Evolutionary conservation across 1,140 invertebrate species (phyloP).

Genomic region (Xylocopa sonorina): DNA sequence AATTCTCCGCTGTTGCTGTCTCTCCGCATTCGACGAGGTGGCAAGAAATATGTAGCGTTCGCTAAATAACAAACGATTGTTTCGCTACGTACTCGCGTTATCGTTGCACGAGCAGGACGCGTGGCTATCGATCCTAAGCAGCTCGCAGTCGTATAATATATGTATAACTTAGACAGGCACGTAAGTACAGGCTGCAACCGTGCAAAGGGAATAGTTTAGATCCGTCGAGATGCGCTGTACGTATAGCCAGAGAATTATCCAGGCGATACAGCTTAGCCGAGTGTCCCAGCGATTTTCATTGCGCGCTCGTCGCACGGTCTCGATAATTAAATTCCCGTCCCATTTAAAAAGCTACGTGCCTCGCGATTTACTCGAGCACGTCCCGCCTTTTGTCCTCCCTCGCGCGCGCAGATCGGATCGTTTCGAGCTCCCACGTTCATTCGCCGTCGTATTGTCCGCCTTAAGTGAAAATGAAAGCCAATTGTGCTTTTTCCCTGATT

Average conservation of each 20-base stretch:
- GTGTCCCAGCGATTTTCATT: background rate
- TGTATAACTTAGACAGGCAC: background rate
- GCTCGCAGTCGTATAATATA: background rate
- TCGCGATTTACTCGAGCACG: background rate
- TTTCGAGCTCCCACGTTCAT: no score
- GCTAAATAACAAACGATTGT: background rate
- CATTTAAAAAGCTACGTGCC: background rate
- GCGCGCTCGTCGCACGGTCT: background rate
- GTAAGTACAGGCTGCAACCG: slow-evolving; percentile 3
- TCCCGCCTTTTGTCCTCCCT: background rate
- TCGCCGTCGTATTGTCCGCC: background rate
- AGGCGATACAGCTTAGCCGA: background rate
- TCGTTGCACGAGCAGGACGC: background rate
- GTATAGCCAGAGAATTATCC: background rate
- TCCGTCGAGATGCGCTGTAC: background rate
- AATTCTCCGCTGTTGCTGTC: no score
- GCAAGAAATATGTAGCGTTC: no score
- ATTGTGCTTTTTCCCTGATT: background rate
- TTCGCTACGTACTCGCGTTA: slow-evolving; percentile 14
- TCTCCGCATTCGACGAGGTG: no score
- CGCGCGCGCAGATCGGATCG: no score
- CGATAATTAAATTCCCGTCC: background rate
- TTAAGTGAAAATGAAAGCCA: background rate
- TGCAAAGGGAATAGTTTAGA: slow-evolving; percentile 25
- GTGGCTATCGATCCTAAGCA: slow-evolving; percentile 6